These are phyloP conservation scores for Dorcus parallelipipedus DNA, from an alignment of 2,888 invertebrate genomes.

Conservation along the genomic window DNA sequence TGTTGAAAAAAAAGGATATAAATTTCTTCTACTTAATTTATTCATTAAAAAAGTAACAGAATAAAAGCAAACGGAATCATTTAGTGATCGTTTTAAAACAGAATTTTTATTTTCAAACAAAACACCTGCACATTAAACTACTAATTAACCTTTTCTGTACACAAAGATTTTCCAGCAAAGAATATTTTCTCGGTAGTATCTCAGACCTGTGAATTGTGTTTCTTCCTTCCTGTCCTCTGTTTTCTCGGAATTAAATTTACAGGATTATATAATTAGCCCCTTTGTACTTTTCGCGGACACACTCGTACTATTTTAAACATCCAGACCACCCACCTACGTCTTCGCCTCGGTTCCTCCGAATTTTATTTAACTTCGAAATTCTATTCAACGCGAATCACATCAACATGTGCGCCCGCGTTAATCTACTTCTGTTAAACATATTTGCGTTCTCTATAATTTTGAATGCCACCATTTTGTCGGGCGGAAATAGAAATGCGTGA, in stretches of 20 bases:
- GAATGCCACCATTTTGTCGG: conserved; percentile 26
- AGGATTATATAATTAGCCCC: conserved; percentile 21
- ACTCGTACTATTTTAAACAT: no score
- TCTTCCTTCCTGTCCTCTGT: conserved; percentile 20
- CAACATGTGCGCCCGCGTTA: neutral
- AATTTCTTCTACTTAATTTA: neutral
- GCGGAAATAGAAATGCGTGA: conserved; percentile 32
- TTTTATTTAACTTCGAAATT: no score
- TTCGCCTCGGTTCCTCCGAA: no score
- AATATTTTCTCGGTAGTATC: conserved; percentile 18
- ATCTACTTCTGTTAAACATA: neutral
- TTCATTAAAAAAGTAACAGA: neutral
- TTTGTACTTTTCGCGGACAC: conserved; percentile 8
- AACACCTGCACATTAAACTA: neutral
- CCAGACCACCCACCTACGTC: no score
- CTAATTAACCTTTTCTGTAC: neutral
- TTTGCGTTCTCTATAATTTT: conserved; percentile 22
- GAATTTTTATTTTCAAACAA: no score
- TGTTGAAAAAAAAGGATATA: neutral
- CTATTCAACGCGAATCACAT: no score
- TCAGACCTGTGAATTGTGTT: conserved; percentile 18
- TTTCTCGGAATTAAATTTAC: conserved; percentile 23
- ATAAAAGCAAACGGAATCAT: neutral
- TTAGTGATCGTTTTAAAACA: no score
- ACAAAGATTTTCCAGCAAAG: conserved; percentile 9